phyloP scores from a whole-genome alignment of 2,888 invertebrate species.

The Lithophane semibrunnea region DNA sequence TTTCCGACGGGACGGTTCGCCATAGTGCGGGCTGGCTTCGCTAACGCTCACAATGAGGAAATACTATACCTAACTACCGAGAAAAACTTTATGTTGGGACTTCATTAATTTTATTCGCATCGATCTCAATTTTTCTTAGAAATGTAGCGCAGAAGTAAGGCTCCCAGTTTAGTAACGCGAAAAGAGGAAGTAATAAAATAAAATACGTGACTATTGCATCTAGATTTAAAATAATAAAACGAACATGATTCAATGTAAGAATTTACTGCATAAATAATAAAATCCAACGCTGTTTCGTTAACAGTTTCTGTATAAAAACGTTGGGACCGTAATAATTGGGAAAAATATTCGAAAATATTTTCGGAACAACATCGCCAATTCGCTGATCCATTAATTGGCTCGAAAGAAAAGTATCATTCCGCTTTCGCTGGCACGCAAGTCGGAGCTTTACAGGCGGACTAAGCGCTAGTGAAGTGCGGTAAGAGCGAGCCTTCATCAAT shows the following conservation, averaged over 20 bases:
- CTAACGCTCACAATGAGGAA: constrained; percentile 44
- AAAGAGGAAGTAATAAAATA: constrained; percentile 3
- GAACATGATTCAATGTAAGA: neutral
- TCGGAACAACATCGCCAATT: constrained; percentile 12
- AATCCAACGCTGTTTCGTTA: neutral
- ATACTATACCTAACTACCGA: constrained; percentile 39
- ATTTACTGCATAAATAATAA: neutral
- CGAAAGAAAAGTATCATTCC: constrained; percentile 23
- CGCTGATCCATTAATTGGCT: constrained; percentile 3
- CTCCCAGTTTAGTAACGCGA: constrained; percentile 23
- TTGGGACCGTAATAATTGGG: neutral
- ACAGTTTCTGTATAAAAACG: neutral
- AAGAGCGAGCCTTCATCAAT: constrained; percentile 82
- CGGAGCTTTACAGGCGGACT: constrained; percentile 51
- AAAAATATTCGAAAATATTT: constrained; percentile 19
- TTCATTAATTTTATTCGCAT: constrained; percentile 66
- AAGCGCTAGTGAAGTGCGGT: constrained; percentile 73
- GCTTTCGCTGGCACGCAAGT: constrained; percentile 35
- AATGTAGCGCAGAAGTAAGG: constrained; percentile 60
- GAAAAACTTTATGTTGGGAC: constrained; percentile 45
- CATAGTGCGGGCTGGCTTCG: constrained; percentile 53
- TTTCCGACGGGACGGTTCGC: constrained; percentile 66
- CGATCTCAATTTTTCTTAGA: constrained; percentile 66
- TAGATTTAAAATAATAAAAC: constrained; percentile 7
- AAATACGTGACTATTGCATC: neutral